phyloP scores from a whole-genome alignment of 1,140 invertebrate species.

The Drosophila subpulchrella region DNA sequence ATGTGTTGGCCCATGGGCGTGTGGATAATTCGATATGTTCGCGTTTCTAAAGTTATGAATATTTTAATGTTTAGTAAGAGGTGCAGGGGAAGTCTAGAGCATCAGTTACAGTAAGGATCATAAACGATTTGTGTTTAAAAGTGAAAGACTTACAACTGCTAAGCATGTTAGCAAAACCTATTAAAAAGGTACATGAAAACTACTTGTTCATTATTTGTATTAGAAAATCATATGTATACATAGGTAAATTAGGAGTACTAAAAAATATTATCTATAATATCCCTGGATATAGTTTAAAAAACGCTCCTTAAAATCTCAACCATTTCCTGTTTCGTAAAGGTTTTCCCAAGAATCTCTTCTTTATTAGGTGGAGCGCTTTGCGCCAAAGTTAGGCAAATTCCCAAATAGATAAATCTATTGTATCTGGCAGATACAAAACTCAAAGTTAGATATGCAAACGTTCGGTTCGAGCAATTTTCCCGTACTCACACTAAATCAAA shows the following conservation, averaged over 20 bases:
- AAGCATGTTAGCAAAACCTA: neutral
- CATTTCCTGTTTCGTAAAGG: neutral
- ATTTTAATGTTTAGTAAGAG: neutral
- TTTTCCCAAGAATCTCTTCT: slow-evolving; percentile 46
- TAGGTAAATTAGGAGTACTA: too few relatives aligned
- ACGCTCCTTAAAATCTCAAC: neutral
- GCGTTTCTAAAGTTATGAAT: slow-evolving; percentile 5
- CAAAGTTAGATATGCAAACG: slow-evolving; percentile 79
- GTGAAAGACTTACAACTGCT: neutral
- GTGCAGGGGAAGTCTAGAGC: slow-evolving; percentile 5
- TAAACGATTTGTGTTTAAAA: neutral
- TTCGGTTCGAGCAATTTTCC: slow-evolving; percentile 49
- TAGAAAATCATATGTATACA: too few relatives aligned
- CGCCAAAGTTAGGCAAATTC: slow-evolving; percentile 43
- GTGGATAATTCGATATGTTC: slow-evolving; percentile 28
- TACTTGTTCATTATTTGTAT: too few relatives aligned
- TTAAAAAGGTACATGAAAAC: neutral
- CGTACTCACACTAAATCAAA: slow-evolving; percentile 76
- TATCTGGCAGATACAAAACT: slow-evolving; percentile 63
- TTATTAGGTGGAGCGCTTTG: slow-evolving; percentile 3
- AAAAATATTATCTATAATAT: too few relatives aligned
- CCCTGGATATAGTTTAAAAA: neutral
- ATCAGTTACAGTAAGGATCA: slow-evolving; percentile 8
- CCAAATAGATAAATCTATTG: slow-evolving; percentile 58
- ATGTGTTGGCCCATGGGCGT: slow-evolving; percentile 28